These are phyloP conservation scores for Micrastur ruficollis DNA, from an alignment of 2,797 vertebrate genomes.

Conservation along the genomic window DNA sequence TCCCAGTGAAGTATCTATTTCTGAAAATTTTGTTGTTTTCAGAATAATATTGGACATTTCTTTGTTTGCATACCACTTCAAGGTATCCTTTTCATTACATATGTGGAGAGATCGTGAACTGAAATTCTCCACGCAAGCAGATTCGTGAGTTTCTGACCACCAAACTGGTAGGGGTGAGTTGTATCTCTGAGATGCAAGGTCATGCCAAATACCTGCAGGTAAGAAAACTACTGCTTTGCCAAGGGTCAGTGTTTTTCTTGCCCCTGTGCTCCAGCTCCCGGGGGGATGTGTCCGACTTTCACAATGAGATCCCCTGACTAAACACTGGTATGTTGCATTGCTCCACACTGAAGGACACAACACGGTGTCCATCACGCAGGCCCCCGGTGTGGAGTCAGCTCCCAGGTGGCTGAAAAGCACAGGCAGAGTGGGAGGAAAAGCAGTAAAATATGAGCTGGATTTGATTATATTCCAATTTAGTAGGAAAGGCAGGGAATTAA, in stretches of 20 bases:
- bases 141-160: background rate
- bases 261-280: background rate
- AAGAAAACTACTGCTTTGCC: background rate
- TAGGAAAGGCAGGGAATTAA: background rate
- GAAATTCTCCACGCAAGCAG: background rate
- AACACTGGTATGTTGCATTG: rapidly evolving
- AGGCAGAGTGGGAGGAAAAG: background rate
- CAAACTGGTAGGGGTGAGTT: background rate
- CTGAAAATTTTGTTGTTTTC: background rate
- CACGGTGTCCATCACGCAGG: rapidly evolving
- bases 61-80: background rate
- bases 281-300: background rate
- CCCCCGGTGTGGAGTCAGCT: background rate
- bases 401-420: rapidly evolving
- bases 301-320: background rate
- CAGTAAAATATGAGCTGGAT: background rate
- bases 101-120: background rate
- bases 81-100: background rate
- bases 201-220: background rate
- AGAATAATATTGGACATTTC: background rate
- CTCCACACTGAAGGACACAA: background rate
- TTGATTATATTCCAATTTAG: background rate
- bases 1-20: background rate
- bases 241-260: background rate
- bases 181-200: background rate